Base-by-base conservation (phyloP, 2,113 vertebrate species). In the Hystrix brachyura region DNA sequence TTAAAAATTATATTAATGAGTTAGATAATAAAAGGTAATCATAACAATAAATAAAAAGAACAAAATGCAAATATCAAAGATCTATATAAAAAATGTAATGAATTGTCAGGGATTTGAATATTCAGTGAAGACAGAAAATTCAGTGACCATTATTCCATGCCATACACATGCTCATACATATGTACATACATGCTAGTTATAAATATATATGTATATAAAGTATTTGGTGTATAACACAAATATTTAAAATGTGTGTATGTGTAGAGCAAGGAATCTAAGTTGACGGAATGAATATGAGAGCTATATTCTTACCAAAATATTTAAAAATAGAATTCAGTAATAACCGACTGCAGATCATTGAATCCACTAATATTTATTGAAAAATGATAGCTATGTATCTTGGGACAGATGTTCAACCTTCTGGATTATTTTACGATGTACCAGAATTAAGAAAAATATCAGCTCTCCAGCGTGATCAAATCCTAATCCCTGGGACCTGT, bases 1-100 rank as follows among this genome's bases (percentile, higher is more conserved):
- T 91, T 91, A 94, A 94, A 38, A 48, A 27, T 94, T 82, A 59
- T 78, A 8, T 32, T 78, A 76, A 25, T 71, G 43, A 64, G 19
- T 64, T 84, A 62, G 18, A 21, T 81, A 91, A 81, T 84, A 81
- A 27, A 71, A 71, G 48, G 6, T 60, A 21, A 60, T 19, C 19
- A 25, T 79, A 46, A 43, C 32, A 80, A 57, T 76, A 81, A 87
- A 67, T n/a, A 80, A 38, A 67, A 48, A 17, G 38, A 72, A n/a
- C 5, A 34, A 64, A 65, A 27, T 17, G 23, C 29, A 89, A 94
- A 90, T 4, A 51, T 62, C 3, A 21, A 53, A 87, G 53, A 85
- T 27, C 25, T 57, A 18, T 7, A 55, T 15, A 67, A 65, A 81
- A 29, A 69, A 67, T 19, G 2, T 25, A 72, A 59, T 8, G 27